These are phyloP conservation scores for Condylostylus longicornis DNA, from an alignment of 1,140 invertebrate genomes.

Conservation along the genomic window DNA sequence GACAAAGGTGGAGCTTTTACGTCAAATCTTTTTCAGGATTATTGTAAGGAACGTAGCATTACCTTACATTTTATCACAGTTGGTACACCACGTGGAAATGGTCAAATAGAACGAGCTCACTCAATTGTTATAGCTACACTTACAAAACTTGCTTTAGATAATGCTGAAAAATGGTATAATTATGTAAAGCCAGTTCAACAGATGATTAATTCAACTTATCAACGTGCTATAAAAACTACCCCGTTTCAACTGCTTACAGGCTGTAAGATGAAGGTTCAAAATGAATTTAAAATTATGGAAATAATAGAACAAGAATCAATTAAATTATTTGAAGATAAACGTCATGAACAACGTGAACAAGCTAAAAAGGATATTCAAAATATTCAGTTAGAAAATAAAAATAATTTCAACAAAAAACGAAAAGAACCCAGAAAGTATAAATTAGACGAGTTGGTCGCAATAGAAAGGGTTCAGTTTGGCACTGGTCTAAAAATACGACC, in stretches of 20 bases:
- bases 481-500: too few relatives aligned
- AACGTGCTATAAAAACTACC: conserved; percentile 1
- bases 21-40: conserved; percentile 14
- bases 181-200: conserved; percentile 3
- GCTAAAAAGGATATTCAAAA: too few relatives aligned
- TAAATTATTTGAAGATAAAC: too few relatives aligned
- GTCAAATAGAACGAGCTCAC: conserved; percentile 4
- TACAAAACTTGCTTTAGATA: background rate
- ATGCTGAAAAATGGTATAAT: conserved; percentile 5
- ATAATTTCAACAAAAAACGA: too few relatives aligned
- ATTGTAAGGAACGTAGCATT: conserved; percentile 15
- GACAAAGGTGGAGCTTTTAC: conserved; percentile 20
- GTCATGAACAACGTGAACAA: too few relatives aligned
- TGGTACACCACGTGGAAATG: conserved; percentile 15
- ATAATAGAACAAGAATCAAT: too few relatives aligned
- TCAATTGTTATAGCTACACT: background rate
- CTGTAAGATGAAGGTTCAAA: conserved; percentile 1
- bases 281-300: too few relatives aligned
- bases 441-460: too few relatives aligned
- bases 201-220: conserved; percentile 5
- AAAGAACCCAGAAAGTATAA: too few relatives aligned
- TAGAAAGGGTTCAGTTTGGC: too few relatives aligned
- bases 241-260: conserved; percentile 5
- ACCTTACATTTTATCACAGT: conserved; percentile 13
- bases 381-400: too few relatives aligned